Conservation (phyloP, 2,797 vertebrate species). For the Pachyuromys duprasi region DNA sequence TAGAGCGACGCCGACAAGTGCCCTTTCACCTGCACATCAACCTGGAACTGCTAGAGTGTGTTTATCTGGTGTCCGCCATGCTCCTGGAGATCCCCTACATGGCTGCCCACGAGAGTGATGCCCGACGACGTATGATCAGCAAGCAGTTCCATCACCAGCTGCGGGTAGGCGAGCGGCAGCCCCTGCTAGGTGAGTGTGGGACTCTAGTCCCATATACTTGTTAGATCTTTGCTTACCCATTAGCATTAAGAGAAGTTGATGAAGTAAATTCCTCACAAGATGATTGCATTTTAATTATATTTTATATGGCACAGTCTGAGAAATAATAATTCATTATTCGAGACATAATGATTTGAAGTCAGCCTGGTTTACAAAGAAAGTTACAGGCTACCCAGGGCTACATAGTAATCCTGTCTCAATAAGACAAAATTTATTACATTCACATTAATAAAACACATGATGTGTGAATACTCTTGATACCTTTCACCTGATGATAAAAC, state of each 20-base stretch:
- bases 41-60: slow-evolving; percentile 95
- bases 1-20: slow-evolving; percentile 95
- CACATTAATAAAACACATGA: background rate
- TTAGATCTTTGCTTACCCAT: background rate
- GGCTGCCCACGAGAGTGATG: slow-evolving; percentile 95
- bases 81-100: slow-evolving; percentile 97
- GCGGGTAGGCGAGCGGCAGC: slow-evolving; percentile 95
- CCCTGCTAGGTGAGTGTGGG: slow-evolving; percentile 88
- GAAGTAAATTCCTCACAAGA: background rate
- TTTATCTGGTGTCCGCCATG: slow-evolving; percentile 96
- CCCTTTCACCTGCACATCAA: slow-evolving; percentile 98
- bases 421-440: background rate
- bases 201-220: background rate
- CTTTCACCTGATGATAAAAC: slow-evolving; percentile 19
- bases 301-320: background rate
- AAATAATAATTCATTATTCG: background rate
- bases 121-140: slow-evolving; percentile 96
- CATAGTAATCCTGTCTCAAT: background rate
- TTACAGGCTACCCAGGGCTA: background rate
- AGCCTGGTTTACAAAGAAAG: background rate
- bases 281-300: background rate
- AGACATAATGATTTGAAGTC: background rate
- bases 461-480: background rate
- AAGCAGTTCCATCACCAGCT: slow-evolving; percentile 98
- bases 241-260: background rate